Conservation (phyloP, 2,113 vertebrate species). For the Rutilus rutilus region DNA sequence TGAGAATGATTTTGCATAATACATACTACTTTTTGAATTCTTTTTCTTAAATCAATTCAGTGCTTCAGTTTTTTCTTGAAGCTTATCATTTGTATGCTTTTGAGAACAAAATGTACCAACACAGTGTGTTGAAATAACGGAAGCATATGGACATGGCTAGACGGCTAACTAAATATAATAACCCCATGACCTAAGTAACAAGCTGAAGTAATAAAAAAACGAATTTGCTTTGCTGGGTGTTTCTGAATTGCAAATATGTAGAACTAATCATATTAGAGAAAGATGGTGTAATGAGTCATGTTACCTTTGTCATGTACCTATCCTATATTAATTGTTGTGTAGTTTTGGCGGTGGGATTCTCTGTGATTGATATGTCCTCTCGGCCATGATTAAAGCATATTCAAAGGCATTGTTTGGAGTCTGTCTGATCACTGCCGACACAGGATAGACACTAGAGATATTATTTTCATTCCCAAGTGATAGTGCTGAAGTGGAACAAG, state of each 20-base stretch:
- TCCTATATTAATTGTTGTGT: neutral
- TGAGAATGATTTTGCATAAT: neutral
- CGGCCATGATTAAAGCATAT: too few relatives aligned
- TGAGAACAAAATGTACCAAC: neutral
- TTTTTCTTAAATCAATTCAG: neutral
- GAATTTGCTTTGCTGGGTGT: too few relatives aligned
- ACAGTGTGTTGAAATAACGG: neutral
- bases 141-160: neutral
- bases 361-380: too few relatives aligned
- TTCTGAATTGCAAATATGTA: too few relatives aligned
- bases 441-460: too few relatives aligned
- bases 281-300: neutral
- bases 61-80: neutral
- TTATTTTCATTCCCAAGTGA: too few relatives aligned
- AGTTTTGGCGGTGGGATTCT: too few relatives aligned
- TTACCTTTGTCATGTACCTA: neutral
- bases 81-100: constrained; percentile 24
- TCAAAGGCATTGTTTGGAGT: too few relatives aligned
- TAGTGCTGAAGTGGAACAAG: too few relatives aligned
- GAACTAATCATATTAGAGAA: neutral
- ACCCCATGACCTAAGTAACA: neutral
- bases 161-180: neutral
- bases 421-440: too few relatives aligned
- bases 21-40: neutral
- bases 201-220: too few relatives aligned